Base-by-base conservation (phyloP, 1,140 invertebrate genomes). In the Paracyclopina nana region DNA sequence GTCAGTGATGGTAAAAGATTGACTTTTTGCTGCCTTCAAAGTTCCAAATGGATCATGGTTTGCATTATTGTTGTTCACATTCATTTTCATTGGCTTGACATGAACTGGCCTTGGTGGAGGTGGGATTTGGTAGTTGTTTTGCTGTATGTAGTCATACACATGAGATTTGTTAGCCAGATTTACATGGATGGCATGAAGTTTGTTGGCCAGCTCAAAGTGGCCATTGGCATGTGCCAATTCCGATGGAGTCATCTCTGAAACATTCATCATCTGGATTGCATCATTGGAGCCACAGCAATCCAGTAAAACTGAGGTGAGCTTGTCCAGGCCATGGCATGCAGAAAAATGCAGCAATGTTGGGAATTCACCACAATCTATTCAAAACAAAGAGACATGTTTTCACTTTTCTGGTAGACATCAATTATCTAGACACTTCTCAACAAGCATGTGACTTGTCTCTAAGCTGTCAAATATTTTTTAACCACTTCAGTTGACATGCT, bases 81-180 rank as follows among this genome's bases (percentile, higher is more conserved):
- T n/a, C n/a, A n/a, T n/a, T n/a, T n/a, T n/a, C n/a, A n/a, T n/a
- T n/a, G n/a, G n/a, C n/a, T n/a, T n/a, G n/a, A n/a, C n/a, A n/a
- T n/a, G 34, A 9, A 38, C 34, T 38, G 34, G 34, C 20, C 34
- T n/a, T n/a, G 34, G 34, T 8, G 34, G 34, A 16, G 34, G 34
- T 5, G 34, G 34, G 5, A 38, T 20, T 38, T 38, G 34, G 8
- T 38, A 38, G n/a, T 38, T 3, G 34, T n/a, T 16, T 38, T 38
- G 34, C 34, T 38, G 34, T 2, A 38, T 38, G 34, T 38, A 38
- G 20, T 38, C 34, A 20, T 38, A 38, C n/a, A 38, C 20, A 38
- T 38, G 34, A 16, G 34, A 20, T 16, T n/a, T n/a, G n/a, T n/a
- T n/a, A n/a, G 34, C 14, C 20, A 38, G 14, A 5, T 38, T 20